Base-by-base conservation (phyloP, 2,888 invertebrate species). In the Drosophila mulleri region DNA sequence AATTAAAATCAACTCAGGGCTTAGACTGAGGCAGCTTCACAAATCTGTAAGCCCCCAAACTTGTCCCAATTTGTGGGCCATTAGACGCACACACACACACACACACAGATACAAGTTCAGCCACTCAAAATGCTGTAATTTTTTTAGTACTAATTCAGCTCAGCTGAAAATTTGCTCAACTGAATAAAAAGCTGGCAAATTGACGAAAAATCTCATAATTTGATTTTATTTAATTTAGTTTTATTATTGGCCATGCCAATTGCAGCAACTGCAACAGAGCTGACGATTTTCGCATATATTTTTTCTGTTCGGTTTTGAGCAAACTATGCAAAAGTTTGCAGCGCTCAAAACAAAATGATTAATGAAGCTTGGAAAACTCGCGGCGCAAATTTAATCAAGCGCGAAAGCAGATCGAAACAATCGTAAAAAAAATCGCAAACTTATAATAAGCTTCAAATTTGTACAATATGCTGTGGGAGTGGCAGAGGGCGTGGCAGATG, bases 341-440 rank as follows among this genome's bases (percentile, higher is more conserved):
- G 35, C 56, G 44, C 41, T 68, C 60, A 66, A 66, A 70, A 74
- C 72, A 64, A 79, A 70, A 85, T 86, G 86, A 86, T 86, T 88
- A 86, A 86, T 86, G 86, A 86, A 88, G 81, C 85, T 72, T 71
- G 71, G 57, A 70, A 78, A 84, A 87, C 66, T 78, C 80, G 85
- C 18, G 66, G 86, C 75, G 71, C 63, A 89, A 86, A 89, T 89
- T 89, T 89, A 86, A 86, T 86, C 86, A 86, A 89, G 89, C 89
- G 85, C 76, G 63, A 78, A 77, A 78, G 76, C 83, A 84, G 80
- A 87, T 76, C 78, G 75, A 76, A 82, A 82, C 71, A 82, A 80
- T 76, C 74, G 71, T 53, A 79, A 66, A 60, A 72, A 75, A 72
- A 75, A 71, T 64, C 39, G 56, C 29, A 54, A 87, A 87, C 74